A percentile compares a stretch with the other conserved stretches of the same genome.
These are phyloP conservation scores for Ceramica pisi DNA, from an alignment of 2,888 invertebrate species.

Conservation along the genomic window DNA sequence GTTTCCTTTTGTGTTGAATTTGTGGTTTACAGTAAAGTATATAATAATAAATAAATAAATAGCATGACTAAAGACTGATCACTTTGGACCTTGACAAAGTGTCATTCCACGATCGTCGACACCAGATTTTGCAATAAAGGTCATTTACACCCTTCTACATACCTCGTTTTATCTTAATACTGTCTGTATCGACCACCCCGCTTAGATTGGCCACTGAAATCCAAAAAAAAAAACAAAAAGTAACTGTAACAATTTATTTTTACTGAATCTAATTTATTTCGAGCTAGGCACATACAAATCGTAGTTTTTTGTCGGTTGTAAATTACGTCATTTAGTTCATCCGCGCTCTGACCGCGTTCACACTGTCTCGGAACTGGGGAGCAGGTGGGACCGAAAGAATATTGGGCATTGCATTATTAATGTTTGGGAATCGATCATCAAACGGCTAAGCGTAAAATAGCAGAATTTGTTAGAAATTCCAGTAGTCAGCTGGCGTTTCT, in stretches of 20 bases:
- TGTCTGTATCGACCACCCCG: background rate
- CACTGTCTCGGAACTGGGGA: slow-evolving; percentile 10
- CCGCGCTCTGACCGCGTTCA: slow-evolving; percentile 22
- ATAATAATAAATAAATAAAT: no score
- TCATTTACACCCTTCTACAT: no score
- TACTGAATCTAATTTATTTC: slow-evolving; percentile 50
- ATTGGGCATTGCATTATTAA: slow-evolving; percentile 19
- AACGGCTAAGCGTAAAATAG: slow-evolving; percentile 8
- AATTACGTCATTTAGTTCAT: slow-evolving; percentile 43
- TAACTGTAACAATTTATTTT: slow-evolving; percentile 42
- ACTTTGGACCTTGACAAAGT: no score
- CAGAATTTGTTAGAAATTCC: slow-evolving; percentile 8
- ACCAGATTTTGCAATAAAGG: no score
- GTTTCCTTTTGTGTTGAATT: no score
- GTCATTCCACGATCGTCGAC: no score
- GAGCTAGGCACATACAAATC: slow-evolving; percentile 54
- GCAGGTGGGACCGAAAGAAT: slow-evolving; percentile 19
- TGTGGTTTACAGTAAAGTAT: no score
- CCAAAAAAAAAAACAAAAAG: slow-evolving; percentile 33
- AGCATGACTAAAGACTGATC: no score
- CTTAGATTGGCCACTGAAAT: background rate
- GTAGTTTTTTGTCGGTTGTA: slow-evolving; percentile 49
- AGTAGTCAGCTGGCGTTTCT: background rate
- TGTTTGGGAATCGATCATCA: slow-evolving; percentile 15
- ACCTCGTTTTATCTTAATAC: background rate